Percentiles rank a stretch among this genome's conserved stretches.
Evolutionary conservation across 2,113 vertebrate species (phyloP).

Genomic region (Nothobranchius kuhntae): DNA sequence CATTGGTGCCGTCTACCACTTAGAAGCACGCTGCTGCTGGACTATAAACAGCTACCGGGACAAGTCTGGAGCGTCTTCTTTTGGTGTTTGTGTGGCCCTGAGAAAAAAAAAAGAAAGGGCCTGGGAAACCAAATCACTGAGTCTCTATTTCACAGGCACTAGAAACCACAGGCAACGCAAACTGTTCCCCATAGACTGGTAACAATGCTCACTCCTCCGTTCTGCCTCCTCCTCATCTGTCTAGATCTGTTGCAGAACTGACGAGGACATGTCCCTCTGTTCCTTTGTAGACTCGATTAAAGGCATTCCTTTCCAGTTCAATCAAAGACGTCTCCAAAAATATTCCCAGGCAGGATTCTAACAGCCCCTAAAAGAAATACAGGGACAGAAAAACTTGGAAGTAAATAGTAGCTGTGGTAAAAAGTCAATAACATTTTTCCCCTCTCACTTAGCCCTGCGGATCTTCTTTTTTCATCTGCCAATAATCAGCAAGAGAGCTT

Average conservation of each 20-base stretch:
- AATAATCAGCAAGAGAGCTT: slow-evolving; percentile 66
- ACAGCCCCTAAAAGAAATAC: slow-evolving; percentile 76
- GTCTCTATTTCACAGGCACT: slow-evolving; percentile 73
- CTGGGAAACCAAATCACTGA: slow-evolving; percentile 73
- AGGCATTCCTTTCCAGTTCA: slow-evolving; percentile 76
- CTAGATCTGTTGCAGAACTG: slow-evolving; percentile 65
- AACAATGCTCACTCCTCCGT: slow-evolving; percentile 74
- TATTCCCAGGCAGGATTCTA: slow-evolving; percentile 70
- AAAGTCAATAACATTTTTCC: slow-evolving; percentile 74
- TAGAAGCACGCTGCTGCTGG: slow-evolving; percentile 25
- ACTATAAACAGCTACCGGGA: slow-evolving; percentile 55
- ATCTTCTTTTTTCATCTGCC: slow-evolving; percentile 78
- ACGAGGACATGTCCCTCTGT: slow-evolving; percentile 69
- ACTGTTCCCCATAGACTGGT: slow-evolving; percentile 74
- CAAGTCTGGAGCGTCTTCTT: slow-evolving; percentile 63
- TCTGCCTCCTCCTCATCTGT: slow-evolving; percentile 64
- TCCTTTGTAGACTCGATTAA: slow-evolving; percentile 76
- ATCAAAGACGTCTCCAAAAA: slow-evolving; percentile 76
- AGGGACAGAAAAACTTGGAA: slow-evolving; percentile 56
- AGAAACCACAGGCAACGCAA: slow-evolving; percentile 73
- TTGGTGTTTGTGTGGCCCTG: slow-evolving; percentile 58
- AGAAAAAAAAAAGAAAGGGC: slow-evolving; percentile 63
- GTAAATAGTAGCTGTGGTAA: slow-evolving; percentile 77
- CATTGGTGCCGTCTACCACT: slow-evolving; percentile 52
- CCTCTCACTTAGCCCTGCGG: slow-evolving; percentile 57